Evolutionary conservation across 1,140 invertebrate genomes (phyloP), one percentile per base, ranked within the genome.

Genomic region (Adelges cooleyi): DNA sequence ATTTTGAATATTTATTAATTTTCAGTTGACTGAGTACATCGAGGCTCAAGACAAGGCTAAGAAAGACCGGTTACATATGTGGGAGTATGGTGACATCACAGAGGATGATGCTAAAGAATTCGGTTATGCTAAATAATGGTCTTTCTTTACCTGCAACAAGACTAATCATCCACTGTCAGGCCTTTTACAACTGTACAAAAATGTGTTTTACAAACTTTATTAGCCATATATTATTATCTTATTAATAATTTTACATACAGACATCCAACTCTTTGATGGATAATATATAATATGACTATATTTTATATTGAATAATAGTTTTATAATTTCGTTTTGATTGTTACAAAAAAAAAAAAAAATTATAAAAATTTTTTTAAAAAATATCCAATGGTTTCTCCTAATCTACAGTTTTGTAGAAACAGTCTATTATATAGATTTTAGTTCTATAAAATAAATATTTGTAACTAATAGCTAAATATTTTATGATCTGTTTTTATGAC

Each of bases 31-130:
- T 33, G 88, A 92, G 65, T 98, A 96, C 74, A 81, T 79, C 68
- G 82, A 82, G 38, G 89, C 92, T 13, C 87, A 96, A 74, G 85
- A 92, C 67, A 78, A 83, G 56, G 95, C 94, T 3, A 87, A 90
- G 74, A 85, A 84, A 68, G 82, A 84, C 50, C 89, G 92, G 75
- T 77, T 84, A 65, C 90, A 87, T 73, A 86, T 98, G 68, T 98
- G 95, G 94, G 83, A 87, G 70, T 97, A 98, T 74, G 95, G 95
- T 17, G 94, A 98, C 74, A 90, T 96, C 73, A 91, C 87, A 65
- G 92, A 92, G 69, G 95, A 97, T 71, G 92, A 97, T 77, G 89
- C 90, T n/a, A 84, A 85, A 68, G 90, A 94, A 76, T 92, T 92
- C 77, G 88, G 86, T 48, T 66, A 69, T 62, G 69, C 69, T n/a